Evolutionary conservation across 2,113 vertebrate genomes (phyloP).

Genomic region (Scophthalmus maximus): DNA sequence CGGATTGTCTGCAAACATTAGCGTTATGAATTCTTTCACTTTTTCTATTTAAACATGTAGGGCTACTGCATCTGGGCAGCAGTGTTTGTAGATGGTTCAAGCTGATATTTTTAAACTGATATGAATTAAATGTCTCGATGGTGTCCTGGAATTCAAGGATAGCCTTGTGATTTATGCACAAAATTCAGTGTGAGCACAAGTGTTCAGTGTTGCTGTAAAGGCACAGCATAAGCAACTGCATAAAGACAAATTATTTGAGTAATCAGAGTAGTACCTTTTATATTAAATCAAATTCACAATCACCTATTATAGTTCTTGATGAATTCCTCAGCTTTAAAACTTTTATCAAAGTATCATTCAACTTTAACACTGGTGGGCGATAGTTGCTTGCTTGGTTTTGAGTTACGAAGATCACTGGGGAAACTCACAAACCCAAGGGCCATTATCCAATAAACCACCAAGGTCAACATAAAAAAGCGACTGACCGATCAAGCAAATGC

Average conservation of each 20-base stretch:
- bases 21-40: slow-evolving; percentile 15
- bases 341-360: neutral
- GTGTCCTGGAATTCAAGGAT: neutral
- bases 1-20: slow-evolving; percentile 1
- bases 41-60: slow-evolving; percentile 18
- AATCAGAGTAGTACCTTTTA: too few species aligned
- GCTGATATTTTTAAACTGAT: neutral
- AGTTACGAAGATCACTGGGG: neutral
- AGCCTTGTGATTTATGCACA: neutral
- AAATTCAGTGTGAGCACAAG: neutral
- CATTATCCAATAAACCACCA: slow-evolving; percentile 23
- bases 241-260: neutral
- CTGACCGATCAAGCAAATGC: slow-evolving; percentile 1
- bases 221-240: neutral
- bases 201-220: neutral
- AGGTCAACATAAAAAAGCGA: slow-evolving; percentile 20
- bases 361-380: neutral
- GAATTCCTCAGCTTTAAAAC: neutral
- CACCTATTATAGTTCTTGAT: neutral
- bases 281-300: neutral
- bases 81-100: neutral
- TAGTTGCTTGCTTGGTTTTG: neutral
- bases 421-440: neutral
- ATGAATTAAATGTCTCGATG: neutral
- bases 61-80: too few species aligned